A percentile compares a stretch with the other conserved stretches of the same genome.
Evolutionary conservation across 2,797 vertebrate genomes (phyloP).

Genomic region (Nannoperca australis): DNA sequence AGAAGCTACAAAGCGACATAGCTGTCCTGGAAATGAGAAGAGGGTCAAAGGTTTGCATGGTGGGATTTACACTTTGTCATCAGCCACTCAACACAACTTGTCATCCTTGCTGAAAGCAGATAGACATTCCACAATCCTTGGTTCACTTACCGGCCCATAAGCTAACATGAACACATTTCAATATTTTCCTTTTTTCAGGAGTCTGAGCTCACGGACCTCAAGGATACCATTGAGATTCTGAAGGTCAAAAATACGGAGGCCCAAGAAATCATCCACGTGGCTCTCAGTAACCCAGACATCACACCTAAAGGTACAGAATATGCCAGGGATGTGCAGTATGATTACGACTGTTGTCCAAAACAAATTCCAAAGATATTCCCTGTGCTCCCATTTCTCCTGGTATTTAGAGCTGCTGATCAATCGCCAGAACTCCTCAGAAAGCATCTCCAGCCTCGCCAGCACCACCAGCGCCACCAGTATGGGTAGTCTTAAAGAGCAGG

Average conservation of each 20-base stretch:
- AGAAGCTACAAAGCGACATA: conserved; percentile 4
- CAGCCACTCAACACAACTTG: conserved; percentile 49
- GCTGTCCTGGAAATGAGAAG: conserved; percentile 31
- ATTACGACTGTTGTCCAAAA: not conserved
- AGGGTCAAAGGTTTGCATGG: conserved; percentile 36
- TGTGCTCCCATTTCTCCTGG: not conserved
- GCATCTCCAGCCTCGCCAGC: conserved; percentile 96
- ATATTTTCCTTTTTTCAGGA: conserved; percentile 84
- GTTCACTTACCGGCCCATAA: conserved; percentile 30
- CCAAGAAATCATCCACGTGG: conserved; percentile 94
- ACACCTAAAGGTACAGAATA: conserved; percentile 88
- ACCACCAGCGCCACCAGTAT: conserved; percentile 95
- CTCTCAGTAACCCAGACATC: conserved; percentile 89
- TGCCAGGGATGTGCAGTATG: too few relatives aligned
- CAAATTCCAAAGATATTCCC: not conserved
- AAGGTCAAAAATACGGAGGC: conserved; percentile 96
- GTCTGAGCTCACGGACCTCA: conserved; percentile 91
- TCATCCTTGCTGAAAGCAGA: conserved; percentile 47
- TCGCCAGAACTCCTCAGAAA: conserved; percentile 97
- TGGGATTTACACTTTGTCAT: conserved; percentile 51
- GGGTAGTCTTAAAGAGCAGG: conserved; percentile 93
- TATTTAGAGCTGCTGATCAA: conserved; percentile 91
- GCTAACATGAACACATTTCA: conserved; percentile 8
- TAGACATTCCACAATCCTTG: conserved; percentile 27
- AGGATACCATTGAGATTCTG: conserved; percentile 95